Base-by-base conservation (phyloP, 2,797 vertebrate species). In the Eutrigla gurnardus region DNA sequence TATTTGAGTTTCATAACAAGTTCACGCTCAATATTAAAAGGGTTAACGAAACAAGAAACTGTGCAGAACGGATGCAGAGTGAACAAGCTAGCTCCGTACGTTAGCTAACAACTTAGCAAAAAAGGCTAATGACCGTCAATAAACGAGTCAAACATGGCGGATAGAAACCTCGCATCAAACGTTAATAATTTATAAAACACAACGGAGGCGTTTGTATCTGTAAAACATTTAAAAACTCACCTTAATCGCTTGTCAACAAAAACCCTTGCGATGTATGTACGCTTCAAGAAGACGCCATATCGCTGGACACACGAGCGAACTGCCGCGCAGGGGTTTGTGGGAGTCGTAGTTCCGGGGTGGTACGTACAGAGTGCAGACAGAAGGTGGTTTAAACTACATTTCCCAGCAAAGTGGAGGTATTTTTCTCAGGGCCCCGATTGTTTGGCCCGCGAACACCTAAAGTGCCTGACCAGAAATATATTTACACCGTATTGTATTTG, bases 231-330 rank as follows among this genome's bases (percentile, higher is more conserved):
- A 45, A 14, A 47, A 67, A 2, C 17, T 39, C 78, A 91, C 92
- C 87, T 83, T 87, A 15, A 63, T 36, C 2, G 43, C 40, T 88
- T 84, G 79, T 90, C 88, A 88, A 90, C 66, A 88, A 88, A 36
- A 78, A 76, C 53, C 47, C 43, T 77, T 87, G 80, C 93, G 93
- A 88, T 78, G 32, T 59, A 1, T 65, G 13, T 81, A 77, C 93
- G 93, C 84, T 93, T 93, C 74, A 94, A 79, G 70, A 75, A 78
- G 89, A 90, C 90, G 87, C 92, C 93, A 94, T 94, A 17, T 64
- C 75, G 49, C 10, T 37, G 53, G 3, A 77, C 67, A 77, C 67
- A 81, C 50, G 79, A 84, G 77, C 74, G 32, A 13, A 5, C 25
- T 36, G 5, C 4, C 1, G 7, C 25, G 59, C 59, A 64, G 61